phyloP scores from a whole-genome alignment of 2,797 vertebrate genomes.

The Hypotaenidia okinawae region DNA sequence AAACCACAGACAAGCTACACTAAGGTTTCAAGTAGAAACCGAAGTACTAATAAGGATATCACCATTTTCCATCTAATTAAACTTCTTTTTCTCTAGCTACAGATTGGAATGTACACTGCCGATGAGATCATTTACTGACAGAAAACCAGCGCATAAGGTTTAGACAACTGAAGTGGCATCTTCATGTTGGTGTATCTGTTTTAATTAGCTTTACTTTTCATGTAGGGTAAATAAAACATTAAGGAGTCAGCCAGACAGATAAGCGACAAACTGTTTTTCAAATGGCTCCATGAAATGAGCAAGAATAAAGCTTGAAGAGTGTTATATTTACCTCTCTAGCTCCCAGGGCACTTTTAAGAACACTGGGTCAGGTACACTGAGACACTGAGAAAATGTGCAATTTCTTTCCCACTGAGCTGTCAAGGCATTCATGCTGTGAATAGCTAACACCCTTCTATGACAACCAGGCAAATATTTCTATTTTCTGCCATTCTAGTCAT shows the following conservation, averaged over 20 bases:
- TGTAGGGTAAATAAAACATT: constrained; percentile 46
- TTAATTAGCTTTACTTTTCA: constrained; percentile 62
- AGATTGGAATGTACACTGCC: background rate
- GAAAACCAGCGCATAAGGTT: background rate
- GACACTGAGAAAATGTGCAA: constrained; percentile 72
- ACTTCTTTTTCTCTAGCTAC: background rate
- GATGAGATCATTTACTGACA: background rate
- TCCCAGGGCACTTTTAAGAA: constrained; percentile 56
- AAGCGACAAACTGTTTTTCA: constrained; percentile 45
- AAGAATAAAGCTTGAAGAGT: constrained; percentile 62
- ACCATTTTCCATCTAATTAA: background rate
- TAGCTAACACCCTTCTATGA: constrained; percentile 73
- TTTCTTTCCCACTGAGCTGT: constrained; percentile 74
- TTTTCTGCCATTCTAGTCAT: constrained; percentile 70
- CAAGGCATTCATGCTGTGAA: constrained; percentile 72
- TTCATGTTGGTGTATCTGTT: background rate
- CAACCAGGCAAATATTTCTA: constrained; percentile 73
- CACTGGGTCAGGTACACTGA: constrained; percentile 64
- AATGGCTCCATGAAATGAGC: constrained; percentile 67
- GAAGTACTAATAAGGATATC: background rate
- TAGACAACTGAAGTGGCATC: background rate
- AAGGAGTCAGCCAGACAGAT: constrained; percentile 41
- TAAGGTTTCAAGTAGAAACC: background rate
- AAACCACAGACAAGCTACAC: background rate
- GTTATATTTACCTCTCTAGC: constrained; percentile 65